A percentile compares a stretch with the other conserved stretches of the same genome.
phyloP scores from a whole-genome alignment of 2,888 invertebrate species.

The Lasius platythorax region DNA sequence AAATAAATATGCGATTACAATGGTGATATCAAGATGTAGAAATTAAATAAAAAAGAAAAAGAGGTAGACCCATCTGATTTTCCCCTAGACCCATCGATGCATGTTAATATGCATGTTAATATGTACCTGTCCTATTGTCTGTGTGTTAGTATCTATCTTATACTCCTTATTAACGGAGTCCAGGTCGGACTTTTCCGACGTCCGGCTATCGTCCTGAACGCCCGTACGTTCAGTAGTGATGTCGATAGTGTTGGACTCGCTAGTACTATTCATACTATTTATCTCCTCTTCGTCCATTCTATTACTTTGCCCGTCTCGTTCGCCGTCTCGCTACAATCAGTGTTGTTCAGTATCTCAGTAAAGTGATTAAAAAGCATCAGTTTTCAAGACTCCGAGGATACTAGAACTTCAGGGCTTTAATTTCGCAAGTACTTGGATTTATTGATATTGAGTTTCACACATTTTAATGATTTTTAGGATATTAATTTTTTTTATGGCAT shows the following conservation, averaged over 20 bases:
- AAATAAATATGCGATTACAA: neutral
- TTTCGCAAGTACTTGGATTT: conserved; percentile 2
- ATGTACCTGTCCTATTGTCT: conserved; percentile 74
- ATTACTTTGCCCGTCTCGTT: conserved; percentile 69
- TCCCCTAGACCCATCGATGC: conserved; percentile 14
- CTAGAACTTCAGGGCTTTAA: conserved; percentile 34
- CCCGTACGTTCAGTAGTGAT: conserved; percentile 51
- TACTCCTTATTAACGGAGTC: conserved; percentile 63
- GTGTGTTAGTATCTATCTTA: conserved; percentile 67
- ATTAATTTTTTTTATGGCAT: neutral
- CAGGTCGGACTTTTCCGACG: conserved; percentile 61
- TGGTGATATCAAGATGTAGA: neutral
- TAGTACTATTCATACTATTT: conserved; percentile 60
- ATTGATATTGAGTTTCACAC: neutral
- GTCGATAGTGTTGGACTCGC: conserved; percentile 62
- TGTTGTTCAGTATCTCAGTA: conserved; percentile 67
- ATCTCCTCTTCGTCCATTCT: conserved; percentile 68
- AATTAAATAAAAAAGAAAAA: conserved; percentile 1
- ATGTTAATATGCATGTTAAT: conserved; percentile 67
- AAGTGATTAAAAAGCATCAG: conserved; percentile 33
- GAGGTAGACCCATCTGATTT: neutral
- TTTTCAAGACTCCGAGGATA: conserved; percentile 28
- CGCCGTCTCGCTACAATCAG: conserved; percentile 79
- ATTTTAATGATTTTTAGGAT: neutral
- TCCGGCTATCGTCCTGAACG: conserved; percentile 58